Conservation (phyloP, 2,888 invertebrate species). For the Ophion slaviceki region DNA sequence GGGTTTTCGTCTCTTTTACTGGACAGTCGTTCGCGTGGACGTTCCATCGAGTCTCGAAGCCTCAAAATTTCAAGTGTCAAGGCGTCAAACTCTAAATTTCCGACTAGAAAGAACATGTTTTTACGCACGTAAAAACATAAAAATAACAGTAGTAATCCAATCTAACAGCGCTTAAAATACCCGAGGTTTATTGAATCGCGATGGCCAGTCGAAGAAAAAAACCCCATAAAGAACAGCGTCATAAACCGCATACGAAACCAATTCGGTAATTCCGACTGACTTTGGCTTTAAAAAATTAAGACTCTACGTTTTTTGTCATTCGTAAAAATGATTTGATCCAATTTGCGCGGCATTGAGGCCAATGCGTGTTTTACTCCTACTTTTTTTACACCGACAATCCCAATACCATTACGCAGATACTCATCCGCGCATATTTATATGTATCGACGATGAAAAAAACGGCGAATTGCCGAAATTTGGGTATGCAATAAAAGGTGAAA, state of each 20-base stretch:
- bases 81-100: neutral
- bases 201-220: neutral
- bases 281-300: neutral
- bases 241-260: neutral
- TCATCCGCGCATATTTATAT: neutral
- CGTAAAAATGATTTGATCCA: constrained; percentile 28
- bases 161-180: neutral
- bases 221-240: neutral
- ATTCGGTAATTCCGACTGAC: neutral
- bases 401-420: neutral
- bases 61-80: too few relatives aligned
- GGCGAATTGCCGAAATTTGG: constrained; percentile 19
- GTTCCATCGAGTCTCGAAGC: too few relatives aligned
- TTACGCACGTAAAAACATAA: neutral
- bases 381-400: constrained; percentile 14
- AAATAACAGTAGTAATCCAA: constrained; percentile 8
- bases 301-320: constrained; percentile 3
- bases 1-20: too few relatives aligned
- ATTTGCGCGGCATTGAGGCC: constrained; percentile 31
- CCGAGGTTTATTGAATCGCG: neutral
- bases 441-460: neutral
- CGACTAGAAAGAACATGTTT: neutral
- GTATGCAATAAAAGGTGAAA: constrained; percentile 29
- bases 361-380: constrained; percentile 3
- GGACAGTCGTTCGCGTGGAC: too few relatives aligned